phyloP scores from a whole-genome alignment of 2,888 invertebrate genomes.

The Drosophila imparisetae region DNA sequence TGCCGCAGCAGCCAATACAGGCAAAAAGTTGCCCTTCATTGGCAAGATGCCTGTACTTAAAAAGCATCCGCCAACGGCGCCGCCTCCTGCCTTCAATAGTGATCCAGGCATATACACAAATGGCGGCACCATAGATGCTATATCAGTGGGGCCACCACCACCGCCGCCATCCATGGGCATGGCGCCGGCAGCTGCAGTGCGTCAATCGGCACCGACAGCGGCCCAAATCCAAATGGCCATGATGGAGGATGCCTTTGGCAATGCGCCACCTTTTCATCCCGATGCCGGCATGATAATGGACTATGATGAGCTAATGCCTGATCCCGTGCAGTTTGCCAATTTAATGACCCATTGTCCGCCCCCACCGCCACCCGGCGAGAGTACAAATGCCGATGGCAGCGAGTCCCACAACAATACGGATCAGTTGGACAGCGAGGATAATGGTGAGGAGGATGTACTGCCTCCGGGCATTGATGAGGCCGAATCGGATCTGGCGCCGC shows the following conservation, averaged over 20 bases:
- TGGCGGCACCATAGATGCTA: constrained; percentile 36
- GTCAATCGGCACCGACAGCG: constrained; percentile 71
- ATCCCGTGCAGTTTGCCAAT: constrained; percentile 84
- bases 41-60: constrained; percentile 93
- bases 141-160: constrained; percentile 51
- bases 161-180: constrained; percentile 49
- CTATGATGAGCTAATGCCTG: constrained; percentile 85
- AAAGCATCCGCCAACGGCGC: constrained; percentile 82
- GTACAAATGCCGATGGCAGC: constrained; percentile 23
- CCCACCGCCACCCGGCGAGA: constrained; percentile 81
- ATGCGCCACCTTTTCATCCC: constrained; percentile 84
- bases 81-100: constrained; percentile 23
- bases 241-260: constrained; percentile 82
- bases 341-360: constrained; percentile 84
- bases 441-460: constrained; percentile 81
- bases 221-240: constrained; percentile 83
- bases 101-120: constrained; percentile 46
- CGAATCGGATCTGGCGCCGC: constrained; percentile 84
- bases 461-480: constrained; percentile 84
- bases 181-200: constrained; percentile 13
- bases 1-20: constrained; percentile 58
- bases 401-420: constrained; percentile 18
- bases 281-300: constrained; percentile 84
- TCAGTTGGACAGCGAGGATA: constrained; percentile 39
- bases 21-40: constrained; percentile 92